These are phyloP conservation scores for Platyura marginata DNA, from an alignment of 1,140 invertebrate species.

Conservation along the genomic window DNA sequence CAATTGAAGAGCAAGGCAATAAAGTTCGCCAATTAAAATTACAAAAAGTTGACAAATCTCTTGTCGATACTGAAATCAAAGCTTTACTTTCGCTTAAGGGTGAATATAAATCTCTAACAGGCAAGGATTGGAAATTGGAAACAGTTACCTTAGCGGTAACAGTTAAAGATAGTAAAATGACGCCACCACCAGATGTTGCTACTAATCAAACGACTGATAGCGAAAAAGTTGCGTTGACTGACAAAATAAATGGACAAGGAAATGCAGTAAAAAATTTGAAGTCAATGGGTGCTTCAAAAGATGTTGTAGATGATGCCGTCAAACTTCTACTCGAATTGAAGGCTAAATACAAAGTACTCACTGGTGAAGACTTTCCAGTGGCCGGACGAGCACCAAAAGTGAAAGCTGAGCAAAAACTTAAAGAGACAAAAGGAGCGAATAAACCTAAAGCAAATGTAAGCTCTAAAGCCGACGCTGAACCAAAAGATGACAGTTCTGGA, in stretches of 20 bases:
- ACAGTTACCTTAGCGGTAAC: conserved; percentile 10
- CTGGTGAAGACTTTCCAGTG: conserved; percentile 40
- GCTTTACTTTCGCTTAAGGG: conserved; percentile 45
- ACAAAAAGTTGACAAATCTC: conserved; percentile 34
- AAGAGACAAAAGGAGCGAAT: conserved; percentile 10
- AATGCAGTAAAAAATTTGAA: conserved; percentile 52
- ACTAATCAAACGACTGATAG: background rate
- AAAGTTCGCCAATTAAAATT: conserved; percentile 47
- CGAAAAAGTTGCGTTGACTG: conserved; percentile 11
- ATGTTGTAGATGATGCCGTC: conserved; percentile 39
- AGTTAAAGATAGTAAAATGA: conserved; percentile 9
- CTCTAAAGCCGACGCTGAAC: conserved; percentile 16
- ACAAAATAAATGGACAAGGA: conserved; percentile 39
- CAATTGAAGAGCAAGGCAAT: conserved; percentile 44
- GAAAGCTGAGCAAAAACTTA: conserved; percentile 7
- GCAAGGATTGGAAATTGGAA: conserved; percentile 42
- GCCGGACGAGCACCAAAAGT: conserved; percentile 23
- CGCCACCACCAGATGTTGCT: background rate
- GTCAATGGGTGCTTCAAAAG: conserved; percentile 34
- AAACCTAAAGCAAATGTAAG: conserved; percentile 17
- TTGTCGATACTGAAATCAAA: conserved; percentile 45
- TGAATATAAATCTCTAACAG: conserved; percentile 45
- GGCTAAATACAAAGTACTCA: conserved; percentile 41
- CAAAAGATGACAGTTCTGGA: conserved; percentile 27
- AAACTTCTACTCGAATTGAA: conserved; percentile 50